Conservation (phyloP, 2,113 vertebrate genomes). For the Campylomormyrus numenius region DNA sequence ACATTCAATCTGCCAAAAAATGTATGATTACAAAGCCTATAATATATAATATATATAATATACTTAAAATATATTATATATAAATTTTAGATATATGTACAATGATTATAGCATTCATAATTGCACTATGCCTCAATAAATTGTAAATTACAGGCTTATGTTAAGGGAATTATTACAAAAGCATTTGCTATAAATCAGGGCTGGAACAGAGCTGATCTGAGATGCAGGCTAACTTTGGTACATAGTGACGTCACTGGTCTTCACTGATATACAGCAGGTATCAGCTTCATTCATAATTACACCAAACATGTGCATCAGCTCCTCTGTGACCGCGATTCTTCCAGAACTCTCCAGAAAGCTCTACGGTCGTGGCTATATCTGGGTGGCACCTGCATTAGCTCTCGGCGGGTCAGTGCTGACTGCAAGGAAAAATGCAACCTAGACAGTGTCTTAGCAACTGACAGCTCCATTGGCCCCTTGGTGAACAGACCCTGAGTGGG, state of each 20-base stretch:
- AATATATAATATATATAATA: slow-evolving; percentile 58
- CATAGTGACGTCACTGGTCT: slow-evolving; percentile 43
- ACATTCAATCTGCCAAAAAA: slow-evolving; percentile 90
- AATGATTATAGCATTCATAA: slow-evolving; percentile 85
- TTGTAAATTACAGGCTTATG: slow-evolving; percentile 76
- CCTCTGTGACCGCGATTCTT: slow-evolving; percentile 31
- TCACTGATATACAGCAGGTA: slow-evolving; percentile 11
- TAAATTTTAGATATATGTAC: slow-evolving; percentile 67
- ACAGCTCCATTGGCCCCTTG: neutral
- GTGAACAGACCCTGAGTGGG: neutral
- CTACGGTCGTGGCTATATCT: slow-evolving; percentile 6
- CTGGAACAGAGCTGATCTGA: slow-evolving; percentile 44
- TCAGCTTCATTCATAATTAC: neutral
- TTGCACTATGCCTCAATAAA: slow-evolving; percentile 82
- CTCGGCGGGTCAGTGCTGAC: slow-evolving; percentile 15
- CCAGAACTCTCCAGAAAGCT: slow-evolving; percentile 16
- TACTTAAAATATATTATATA: slow-evolving; percentile 46
- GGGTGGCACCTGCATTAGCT: neutral
- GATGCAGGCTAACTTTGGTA: slow-evolving; percentile 59
- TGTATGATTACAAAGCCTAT: slow-evolving; percentile 88
- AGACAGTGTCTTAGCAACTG: neutral
- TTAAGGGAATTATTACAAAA: slow-evolving; percentile 48
- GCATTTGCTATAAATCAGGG: slow-evolving; percentile 37
- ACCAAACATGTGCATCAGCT: slow-evolving; percentile 8
- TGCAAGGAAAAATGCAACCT: neutral